These are phyloP conservation scores for Phrynosoma platyrhinos DNA, from an alignment of 2,113 vertebrate species.

Conservation along the genomic window DNA sequence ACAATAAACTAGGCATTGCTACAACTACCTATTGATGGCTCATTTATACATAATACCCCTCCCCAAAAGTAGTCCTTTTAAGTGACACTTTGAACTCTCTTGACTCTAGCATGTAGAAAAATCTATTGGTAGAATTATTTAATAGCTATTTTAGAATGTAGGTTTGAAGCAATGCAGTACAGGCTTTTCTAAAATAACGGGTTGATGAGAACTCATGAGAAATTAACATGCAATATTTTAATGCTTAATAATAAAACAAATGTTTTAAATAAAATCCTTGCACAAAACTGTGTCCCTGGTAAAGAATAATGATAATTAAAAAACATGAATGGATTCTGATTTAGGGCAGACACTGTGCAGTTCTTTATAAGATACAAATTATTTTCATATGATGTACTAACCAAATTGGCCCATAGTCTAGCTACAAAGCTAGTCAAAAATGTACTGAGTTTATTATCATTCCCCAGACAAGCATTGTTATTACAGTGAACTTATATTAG, in stretches of 20 bases:
- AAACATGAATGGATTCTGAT: background rate
- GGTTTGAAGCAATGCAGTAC: background rate
- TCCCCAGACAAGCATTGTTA: background rate
- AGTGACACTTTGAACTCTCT: too few relatives aligned
- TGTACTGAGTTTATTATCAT: background rate
- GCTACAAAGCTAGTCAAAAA: background rate
- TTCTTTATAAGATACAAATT: background rate
- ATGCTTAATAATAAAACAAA: too few relatives aligned
- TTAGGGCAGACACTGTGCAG: background rate
- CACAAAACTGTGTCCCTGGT: background rate
- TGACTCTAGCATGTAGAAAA: too few relatives aligned
- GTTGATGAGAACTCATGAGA: background rate
- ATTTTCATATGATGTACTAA: background rate
- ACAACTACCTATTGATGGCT: background rate
- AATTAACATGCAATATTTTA: too few relatives aligned
- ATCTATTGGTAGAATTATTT: background rate
- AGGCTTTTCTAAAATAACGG: background rate
- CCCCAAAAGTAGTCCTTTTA: background rate
- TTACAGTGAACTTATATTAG: background rate
- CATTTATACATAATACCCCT: background rate
- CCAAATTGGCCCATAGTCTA: background rate
- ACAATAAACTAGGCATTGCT: background rate
- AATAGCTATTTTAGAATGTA: background rate
- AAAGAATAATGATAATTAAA: background rate
- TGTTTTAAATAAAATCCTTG: too few relatives aligned